Base-by-base conservation (phyloP, 2,888 invertebrate genomes). In the Spialia ferax region DNA sequence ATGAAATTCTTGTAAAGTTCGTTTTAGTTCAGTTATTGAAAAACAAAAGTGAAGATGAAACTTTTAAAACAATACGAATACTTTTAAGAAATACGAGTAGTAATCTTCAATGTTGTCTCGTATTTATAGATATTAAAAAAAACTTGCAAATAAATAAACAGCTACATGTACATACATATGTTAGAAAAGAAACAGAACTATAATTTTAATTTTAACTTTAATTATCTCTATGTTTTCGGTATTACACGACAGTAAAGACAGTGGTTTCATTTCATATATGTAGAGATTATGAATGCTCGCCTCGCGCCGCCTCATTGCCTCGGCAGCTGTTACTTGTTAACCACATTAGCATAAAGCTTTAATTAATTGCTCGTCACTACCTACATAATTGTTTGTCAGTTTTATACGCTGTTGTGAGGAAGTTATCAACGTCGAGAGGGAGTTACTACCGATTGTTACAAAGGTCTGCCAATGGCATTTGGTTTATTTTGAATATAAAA, bases 361-460 rank as follows among this genome's bases (percentile, higher is more conserved):
- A 87, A 89, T 89, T 88, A 88, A 88, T 89, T 84, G 82, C 84
- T 83, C 84, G 87, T 85, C 85, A 81, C 75, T 73, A 74, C 71
- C 73, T 78, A 77, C 76, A 78, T 81, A 78, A 75, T 76, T 78
- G 74, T 78, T 78, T 78, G 75, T 74, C 74, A 74, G 73, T 74
- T 74, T 74, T 71, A 70, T 75, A 54, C 54, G 42, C 54, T 66
- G 32, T 59, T 45, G 18, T 54, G 54, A 60, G 20, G 54, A 60
- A 60, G 66, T 54, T 59, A 50, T 48, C 38, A 52, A 54, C 45
- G 45, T 11, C 50, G 2, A 13, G n/a, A 59, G 26, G 38, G 50
- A 65, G 57, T 26, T 59, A 18, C 13, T 15, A 23, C 15, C 42
- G 15, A 23, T 23, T 55, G 32, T 38, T 54, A 15, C 20, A 48